Percentiles rank a stretch among this genome's conserved stretches.
Evolutionary conservation across 2,113 vertebrate species (phyloP).

Genomic region (Pseudorectes ferrugineus): DNA sequence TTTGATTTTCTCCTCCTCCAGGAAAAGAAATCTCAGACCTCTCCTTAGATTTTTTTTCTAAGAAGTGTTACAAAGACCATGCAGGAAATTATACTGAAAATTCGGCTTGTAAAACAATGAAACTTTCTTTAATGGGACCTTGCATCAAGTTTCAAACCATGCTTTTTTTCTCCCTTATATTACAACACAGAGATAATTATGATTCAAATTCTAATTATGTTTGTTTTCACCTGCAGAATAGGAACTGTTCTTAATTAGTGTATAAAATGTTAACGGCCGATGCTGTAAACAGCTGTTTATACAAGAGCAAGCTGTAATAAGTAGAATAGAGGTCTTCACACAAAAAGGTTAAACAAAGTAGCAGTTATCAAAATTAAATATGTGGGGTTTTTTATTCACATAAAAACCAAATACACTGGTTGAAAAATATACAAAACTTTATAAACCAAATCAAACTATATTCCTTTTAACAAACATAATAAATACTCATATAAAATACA

Average conservation of each 20-base stretch:
- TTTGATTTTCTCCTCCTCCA: background rate
- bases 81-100: background rate
- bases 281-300: background rate
- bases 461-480: conserved; percentile 1
- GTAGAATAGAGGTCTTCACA: background rate
- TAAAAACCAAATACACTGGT: background rate
- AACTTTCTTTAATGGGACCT: background rate
- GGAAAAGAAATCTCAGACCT: background rate
- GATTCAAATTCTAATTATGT: background rate
- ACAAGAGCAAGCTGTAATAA: background rate
- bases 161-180: background rate
- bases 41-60: background rate
- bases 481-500: conserved; percentile 21
- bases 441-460: background rate
- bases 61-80: background rate
- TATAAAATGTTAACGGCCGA: accelerated
- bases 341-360: background rate
- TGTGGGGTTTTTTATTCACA: background rate
- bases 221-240: background rate
- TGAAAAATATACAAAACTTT: background rate
- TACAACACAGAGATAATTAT: background rate
- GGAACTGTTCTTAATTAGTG: background rate
- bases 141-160: background rate
- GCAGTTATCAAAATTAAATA: background rate
- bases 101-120: background rate